Percentiles rank a stretch among this genome's conserved stretches.
phyloP scores from a whole-genome alignment of 2,888 invertebrate genomes.

The Ditula angustiorana region DNA sequence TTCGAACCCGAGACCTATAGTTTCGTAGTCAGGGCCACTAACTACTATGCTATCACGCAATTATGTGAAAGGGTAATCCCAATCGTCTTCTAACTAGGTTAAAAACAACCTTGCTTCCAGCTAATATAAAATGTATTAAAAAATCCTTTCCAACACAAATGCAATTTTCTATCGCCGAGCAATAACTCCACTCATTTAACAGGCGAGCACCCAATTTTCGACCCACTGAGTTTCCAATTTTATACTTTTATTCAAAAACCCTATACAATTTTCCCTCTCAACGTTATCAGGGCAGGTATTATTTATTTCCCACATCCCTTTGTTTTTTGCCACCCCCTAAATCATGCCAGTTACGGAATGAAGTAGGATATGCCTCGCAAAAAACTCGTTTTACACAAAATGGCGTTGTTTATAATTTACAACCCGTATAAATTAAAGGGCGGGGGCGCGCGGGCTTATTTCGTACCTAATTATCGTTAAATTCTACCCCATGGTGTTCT shows the following conservation, averaged over 20 bases:
- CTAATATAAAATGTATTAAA: not conserved
- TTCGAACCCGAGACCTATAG: too few species aligned
- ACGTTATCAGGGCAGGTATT: slow-evolving; percentile 18
- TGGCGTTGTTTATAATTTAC: slow-evolving; percentile 27
- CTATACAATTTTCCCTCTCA: slow-evolving; percentile 23
- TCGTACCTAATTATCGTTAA: slow-evolving; percentile 10
- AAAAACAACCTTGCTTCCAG: not conserved
- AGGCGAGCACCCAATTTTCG: slow-evolving; percentile 18
- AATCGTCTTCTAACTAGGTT: too few species aligned
- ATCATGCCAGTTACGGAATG: slow-evolving; percentile 20
- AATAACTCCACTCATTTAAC: slow-evolving; percentile 28
- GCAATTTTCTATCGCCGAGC: not conserved
- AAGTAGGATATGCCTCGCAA: slow-evolving; percentile 27
- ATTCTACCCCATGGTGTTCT: not conserved
- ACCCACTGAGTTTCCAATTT: slow-evolving; percentile 28
- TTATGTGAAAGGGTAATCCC: too few species aligned
- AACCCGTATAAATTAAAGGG: slow-evolving; percentile 6
- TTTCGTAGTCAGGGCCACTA: too few species aligned
- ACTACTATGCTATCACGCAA: too few species aligned
- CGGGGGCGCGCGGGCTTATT: not conserved
- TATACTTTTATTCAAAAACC: slow-evolving; percentile 17
- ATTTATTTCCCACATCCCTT: slow-evolving; percentile 26
- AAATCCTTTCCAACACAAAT: not conserved
- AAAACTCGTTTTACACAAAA: slow-evolving; percentile 12
- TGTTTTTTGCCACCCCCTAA: slow-evolving; percentile 31